Percentiles rank a stretch among this genome's conserved stretches.
Conservation (phyloP, 2,113 vertebrate genomes). For the Burhinus bistriatus region DNA sequence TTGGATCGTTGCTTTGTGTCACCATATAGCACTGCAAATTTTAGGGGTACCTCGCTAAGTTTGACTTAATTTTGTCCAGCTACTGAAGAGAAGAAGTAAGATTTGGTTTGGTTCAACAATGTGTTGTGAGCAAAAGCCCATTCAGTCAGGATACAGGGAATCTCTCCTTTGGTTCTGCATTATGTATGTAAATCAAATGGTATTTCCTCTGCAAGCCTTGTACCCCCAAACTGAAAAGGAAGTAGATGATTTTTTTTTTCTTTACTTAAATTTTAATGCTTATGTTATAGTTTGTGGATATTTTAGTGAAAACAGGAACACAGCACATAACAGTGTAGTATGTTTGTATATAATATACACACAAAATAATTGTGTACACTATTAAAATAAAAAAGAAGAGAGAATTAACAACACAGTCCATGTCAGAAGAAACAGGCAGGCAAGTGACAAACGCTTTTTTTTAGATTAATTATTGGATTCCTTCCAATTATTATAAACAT, state of each 20-base stretch:
- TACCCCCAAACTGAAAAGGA: background rate
- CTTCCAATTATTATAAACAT: background rate
- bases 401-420: background rate
- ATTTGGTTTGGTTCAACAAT: background rate
- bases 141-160: background rate
- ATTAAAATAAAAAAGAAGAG: background rate
- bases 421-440: background rate
- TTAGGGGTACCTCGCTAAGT: background rate
- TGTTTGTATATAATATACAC: accelerated
- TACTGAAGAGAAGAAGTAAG: background rate
- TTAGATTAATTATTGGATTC: background rate
- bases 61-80: background rate
- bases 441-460: background rate
- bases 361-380: background rate
- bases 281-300: background rate
- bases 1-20: background rate
- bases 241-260: background rate
- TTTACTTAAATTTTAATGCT: background rate
- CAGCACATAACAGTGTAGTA: background rate
- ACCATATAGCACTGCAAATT: background rate
- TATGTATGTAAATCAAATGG: background rate
- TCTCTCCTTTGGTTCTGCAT: background rate
- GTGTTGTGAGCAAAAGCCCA: background rate
- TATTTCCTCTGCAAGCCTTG: background rate
- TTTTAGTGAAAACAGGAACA: background rate